Evolutionary conservation across 2,113 vertebrate genomes (phyloP), one percentile per base, ranked within the genome.

Genomic region (Lepus timidus): DNA sequence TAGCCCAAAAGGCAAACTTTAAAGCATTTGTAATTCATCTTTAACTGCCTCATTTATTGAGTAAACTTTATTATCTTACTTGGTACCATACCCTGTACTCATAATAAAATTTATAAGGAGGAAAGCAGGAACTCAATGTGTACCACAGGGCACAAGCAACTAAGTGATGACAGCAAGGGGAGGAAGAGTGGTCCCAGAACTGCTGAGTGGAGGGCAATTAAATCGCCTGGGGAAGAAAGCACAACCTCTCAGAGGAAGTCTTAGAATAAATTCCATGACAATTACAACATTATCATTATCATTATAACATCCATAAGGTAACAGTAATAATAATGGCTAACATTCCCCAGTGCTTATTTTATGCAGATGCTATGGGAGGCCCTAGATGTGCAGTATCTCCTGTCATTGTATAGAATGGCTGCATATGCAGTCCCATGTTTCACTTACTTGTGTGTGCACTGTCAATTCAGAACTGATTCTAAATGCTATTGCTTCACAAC

Each of bases 221-320:
- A 65, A 22, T 68, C 79, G 12, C 65, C 79, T 1, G 8, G 51
- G 31, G 65, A 23, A 83, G 11, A 65, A 92, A 94, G 20, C 33
- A 36, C 91, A 82, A 36, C 27, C 36, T 76, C 61, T 65, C 65
- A 36, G 51, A 93, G 87, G 76, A 62, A 80, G 64, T 68, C 85
- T 94, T 84, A 36, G 91, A 51, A 71, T 71, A 87, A 67, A 70
- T 96, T 71, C 55, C 55, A 67, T 31, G 9, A 36, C n/a, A 76
- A 31, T 84, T 84, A 65, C 0, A 27, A 25, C 51, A 61, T 9
- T 31, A 23, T 36, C 13, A 20, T 58, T 88, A 27, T n/a, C 29
- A 14, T 33, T 71, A 36, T 58, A 3, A 23, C 61, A 31, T 76
- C 20, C 44, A 52, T 85, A 81, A 80, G 33, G 58, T 91, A 78